Base-by-base conservation (phyloP, 2,888 invertebrate species). In the Margaritifera margaritifera region DNA sequence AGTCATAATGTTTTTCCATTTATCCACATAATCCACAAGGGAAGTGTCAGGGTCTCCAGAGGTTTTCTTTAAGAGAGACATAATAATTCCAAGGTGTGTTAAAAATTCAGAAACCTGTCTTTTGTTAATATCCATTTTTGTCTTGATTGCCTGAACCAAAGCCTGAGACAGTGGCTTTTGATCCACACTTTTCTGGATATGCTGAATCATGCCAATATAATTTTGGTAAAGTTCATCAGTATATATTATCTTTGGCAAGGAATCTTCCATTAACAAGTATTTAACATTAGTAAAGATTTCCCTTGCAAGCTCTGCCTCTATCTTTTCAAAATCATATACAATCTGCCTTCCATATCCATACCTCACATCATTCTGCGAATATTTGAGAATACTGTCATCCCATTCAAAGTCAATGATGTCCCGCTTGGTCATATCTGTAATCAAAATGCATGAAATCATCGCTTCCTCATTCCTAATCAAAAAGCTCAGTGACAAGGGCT, bases 171-270 rank as follows among this genome's bases (percentile, higher is more conserved):
- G 24, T n/a, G 65, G 24, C 56, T 68, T 65, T 52, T 80, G 80
- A 6, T 69, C 66, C 15, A 76, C 64, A 15, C 56, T 58, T 18
- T 19, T 42, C 15, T 31, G 25, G 1, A 80, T 50, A 18, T 76
- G 72, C 25, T 59, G 56, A 5, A 76, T 51, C 53, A 80, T 54
- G 8, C 62, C 58, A 18, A 69, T 68, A 61, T 71, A 79, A 42
- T 75, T 76, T 42, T 71, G 71, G 61, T 76, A 78, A n/a, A 80
- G 61, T 64, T 80, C 79, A 70, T 80, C 80, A n/a, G 69, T 66
- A 62, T 78, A 80, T 1, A 74, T 57, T 15, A 79, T 76, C 18
- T 55, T 55, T 42, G 76, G 76, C 27, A 80, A 65, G 6, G 51
- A 20, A 25, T 58, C 42, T 20, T 72, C 55, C 8, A 71, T 51